These are phyloP conservation scores for Drosophila gunungcola DNA, from an alignment of 1,140 invertebrate species.

Conservation along the genomic window DNA sequence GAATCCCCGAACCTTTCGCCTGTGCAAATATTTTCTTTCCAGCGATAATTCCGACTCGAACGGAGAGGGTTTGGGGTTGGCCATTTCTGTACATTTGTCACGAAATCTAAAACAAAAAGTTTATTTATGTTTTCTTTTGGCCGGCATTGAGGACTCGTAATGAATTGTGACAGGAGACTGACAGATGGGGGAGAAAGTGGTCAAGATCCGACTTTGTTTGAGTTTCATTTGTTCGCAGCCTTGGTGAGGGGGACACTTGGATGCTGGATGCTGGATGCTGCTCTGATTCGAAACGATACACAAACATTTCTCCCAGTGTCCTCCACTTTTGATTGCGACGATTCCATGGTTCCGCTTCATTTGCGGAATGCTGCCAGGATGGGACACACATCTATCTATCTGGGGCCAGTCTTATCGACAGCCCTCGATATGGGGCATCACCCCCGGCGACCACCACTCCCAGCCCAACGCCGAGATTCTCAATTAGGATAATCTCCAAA, in stretches of 20 bases:
- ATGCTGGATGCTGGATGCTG: background rate
- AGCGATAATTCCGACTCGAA: constrained; percentile 57
- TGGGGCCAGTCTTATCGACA: constrained; percentile 30
- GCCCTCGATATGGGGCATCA: constrained; percentile 27
- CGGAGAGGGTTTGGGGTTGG: constrained; percentile 21
- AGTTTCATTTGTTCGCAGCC: constrained; percentile 51
- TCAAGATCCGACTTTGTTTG: constrained; percentile 61
- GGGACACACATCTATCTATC: constrained; percentile 27
- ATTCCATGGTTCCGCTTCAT: constrained; percentile 49
- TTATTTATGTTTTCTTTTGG: constrained; percentile 67
- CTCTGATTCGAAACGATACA: background rate
- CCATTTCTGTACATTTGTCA: constrained; percentile 74
- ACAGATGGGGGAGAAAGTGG: constrained; percentile 41
- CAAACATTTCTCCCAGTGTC: constrained; percentile 29
- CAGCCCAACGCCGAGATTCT: constrained; percentile 67
- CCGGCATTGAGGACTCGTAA: constrained; percentile 44
- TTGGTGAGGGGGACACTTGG: constrained; percentile 1
- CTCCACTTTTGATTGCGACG: constrained; percentile 44
- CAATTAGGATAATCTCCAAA: constrained; percentile 84
- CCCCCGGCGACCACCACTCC: constrained; percentile 16
- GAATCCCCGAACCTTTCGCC: constrained; percentile 32
- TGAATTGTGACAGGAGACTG: constrained; percentile 65
- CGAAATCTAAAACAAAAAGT: constrained; percentile 77
- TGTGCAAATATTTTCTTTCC: constrained; percentile 78
- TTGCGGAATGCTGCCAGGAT: constrained; percentile 1